These are phyloP conservation scores for Microplitis mediator DNA, from an alignment of 1,140 invertebrate genomes.

Conservation along the genomic window DNA sequence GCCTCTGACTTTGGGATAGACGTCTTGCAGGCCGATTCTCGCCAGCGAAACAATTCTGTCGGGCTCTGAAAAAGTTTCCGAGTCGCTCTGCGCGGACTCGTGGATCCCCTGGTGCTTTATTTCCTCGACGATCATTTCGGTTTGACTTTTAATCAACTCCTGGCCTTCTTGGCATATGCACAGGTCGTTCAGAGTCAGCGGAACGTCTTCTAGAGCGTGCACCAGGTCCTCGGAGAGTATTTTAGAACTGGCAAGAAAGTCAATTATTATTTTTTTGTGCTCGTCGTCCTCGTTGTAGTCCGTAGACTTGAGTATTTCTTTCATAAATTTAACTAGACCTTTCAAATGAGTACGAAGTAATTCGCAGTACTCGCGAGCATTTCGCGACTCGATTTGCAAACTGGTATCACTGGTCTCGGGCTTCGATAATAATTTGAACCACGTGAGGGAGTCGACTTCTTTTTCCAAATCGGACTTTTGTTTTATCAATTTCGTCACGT, in stretches of 20 bases:
- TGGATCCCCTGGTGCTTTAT: not conserved
- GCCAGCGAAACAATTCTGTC: slow-evolving; percentile 79
- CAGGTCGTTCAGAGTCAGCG: not conserved
- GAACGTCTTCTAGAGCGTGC: slow-evolving; percentile 39
- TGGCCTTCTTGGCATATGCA: slow-evolving; percentile 20
- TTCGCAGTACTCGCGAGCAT: slow-evolving; percentile 49
- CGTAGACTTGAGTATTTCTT: slow-evolving; percentile 46
- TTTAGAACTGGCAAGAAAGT: slow-evolving; percentile 49
- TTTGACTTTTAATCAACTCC: not conserved
- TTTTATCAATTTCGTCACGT: slow-evolving; percentile 47
- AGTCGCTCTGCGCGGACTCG: slow-evolving; percentile 67
- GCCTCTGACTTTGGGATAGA: slow-evolving; percentile 40
- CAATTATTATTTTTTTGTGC: slow-evolving; percentile 48
- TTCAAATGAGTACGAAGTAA: slow-evolving; percentile 50
- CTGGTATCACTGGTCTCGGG: slow-evolving; percentile 43
- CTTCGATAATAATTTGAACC: slow-evolving; percentile 54
- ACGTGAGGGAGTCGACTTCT: slow-evolving; percentile 57
- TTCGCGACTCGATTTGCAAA: slow-evolving; percentile 39
- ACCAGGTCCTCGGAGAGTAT: slow-evolving; percentile 53
- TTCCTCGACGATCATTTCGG: not conserved
- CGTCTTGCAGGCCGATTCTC: slow-evolving; percentile 72
- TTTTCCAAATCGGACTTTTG: slow-evolving; percentile 54
- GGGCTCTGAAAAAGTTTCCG: slow-evolving; percentile 84
- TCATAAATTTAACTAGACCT: slow-evolving; percentile 55
- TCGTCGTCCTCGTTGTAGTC: slow-evolving; percentile 35